Conservation (phyloP, 2,797 vertebrate species). For the Capromys pilorides region DNA sequence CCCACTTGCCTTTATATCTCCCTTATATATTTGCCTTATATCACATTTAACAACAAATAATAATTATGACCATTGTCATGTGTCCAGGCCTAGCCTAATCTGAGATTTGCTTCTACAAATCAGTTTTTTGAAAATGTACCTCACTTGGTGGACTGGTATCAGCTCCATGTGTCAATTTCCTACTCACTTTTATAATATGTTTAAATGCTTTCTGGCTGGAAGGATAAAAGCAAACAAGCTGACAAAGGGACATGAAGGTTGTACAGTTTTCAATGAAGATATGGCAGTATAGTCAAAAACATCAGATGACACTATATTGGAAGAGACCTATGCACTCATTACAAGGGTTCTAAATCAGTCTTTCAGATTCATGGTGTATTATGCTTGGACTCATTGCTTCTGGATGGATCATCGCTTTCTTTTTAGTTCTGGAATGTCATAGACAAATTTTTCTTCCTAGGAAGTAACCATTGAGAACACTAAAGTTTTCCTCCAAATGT, state of each 20-base stretch:
- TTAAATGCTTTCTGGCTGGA: background rate
- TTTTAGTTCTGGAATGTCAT: background rate
- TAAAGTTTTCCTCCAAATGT: background rate
- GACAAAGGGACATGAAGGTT: background rate
- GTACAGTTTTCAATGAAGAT: background rate
- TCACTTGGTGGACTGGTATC: background rate
- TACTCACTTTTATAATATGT: background rate
- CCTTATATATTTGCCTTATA: background rate
- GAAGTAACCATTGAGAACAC: background rate
- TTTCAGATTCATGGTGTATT: background rate
- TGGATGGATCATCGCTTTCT: slow-evolving; percentile 27
- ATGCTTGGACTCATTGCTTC: background rate
- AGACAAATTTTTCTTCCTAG: background rate
- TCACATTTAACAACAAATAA: background rate
- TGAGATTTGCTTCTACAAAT: background rate
- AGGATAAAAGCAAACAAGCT: background rate
- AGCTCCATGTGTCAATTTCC: background rate
- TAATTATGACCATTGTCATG: background rate
- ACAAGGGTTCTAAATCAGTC: background rate
- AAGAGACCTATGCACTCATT: background rate
- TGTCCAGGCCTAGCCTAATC: background rate
- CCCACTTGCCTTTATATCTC: background rate
- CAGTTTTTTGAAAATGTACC: background rate
- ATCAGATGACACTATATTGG: background rate
- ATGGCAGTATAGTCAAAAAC: background rate